phyloP scores from a whole-genome alignment of 2,797 vertebrate species.

The Thripadectes ignobilis region DNA sequence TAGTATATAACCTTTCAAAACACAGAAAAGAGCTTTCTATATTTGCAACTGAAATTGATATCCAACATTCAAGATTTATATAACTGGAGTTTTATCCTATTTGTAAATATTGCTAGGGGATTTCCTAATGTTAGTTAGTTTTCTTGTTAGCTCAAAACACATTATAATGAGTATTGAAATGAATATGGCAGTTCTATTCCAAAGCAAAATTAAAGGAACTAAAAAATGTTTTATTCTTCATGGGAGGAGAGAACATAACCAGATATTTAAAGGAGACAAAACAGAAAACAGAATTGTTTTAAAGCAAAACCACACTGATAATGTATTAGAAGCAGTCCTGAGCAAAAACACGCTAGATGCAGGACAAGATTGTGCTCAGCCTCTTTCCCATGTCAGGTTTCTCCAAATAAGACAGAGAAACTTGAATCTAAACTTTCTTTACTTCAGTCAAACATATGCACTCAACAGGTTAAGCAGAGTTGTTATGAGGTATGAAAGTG shows the following conservation, averaged over 20 bases:
- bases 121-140: background rate
- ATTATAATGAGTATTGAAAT: background rate
- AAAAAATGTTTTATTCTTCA: background rate
- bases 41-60: background rate
- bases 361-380: background rate
- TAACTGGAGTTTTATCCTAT: background rate
- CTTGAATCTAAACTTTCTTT: background rate
- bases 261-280: background rate
- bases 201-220: background rate
- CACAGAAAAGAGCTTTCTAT: background rate
- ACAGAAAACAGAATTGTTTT: background rate
- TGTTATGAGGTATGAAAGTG: background rate
- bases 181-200: background rate
- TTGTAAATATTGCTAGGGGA: background rate
- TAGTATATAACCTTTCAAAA: background rate
- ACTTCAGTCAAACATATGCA: background rate
- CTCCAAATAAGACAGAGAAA: background rate
- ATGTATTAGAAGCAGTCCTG: background rate
- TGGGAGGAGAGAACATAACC: background rate
- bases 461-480: background rate
- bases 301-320: background rate
- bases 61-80: background rate
- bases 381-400: background rate
- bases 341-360: background rate
- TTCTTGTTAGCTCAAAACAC: background rate